phyloP scores from a whole-genome alignment of 2,888 invertebrate species.

The Merodon equestris region DNA sequence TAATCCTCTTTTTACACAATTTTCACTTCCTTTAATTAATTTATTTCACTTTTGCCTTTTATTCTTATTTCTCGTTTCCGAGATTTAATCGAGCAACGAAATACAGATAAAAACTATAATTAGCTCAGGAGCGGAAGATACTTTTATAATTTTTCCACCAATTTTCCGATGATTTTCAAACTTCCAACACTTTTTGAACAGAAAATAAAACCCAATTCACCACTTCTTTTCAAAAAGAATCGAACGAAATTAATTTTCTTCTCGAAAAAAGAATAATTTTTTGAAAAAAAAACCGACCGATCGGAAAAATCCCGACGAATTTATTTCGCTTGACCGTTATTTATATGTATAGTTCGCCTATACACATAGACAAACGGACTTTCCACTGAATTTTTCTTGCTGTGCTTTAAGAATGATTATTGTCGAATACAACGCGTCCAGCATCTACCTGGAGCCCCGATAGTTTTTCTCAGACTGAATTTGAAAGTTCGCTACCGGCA shows the following conservation, averaged over 20 bases:
- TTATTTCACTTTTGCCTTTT: slow-evolving; percentile 34
- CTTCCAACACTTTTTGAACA: slow-evolving; percentile 48
- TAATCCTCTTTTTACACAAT: slow-evolving; percentile 26
- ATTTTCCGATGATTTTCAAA: slow-evolving; percentile 42
- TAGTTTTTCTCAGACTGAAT: slow-evolving; percentile 78
- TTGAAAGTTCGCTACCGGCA: slow-evolving; percentile 25
- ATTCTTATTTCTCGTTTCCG: slow-evolving; percentile 49
- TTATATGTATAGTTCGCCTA: slow-evolving; percentile 20
- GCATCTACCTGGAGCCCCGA: slow-evolving; percentile 77
- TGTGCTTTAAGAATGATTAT: slow-evolving; percentile 34
- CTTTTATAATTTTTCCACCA: slow-evolving; percentile 36
- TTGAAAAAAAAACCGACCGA: slow-evolving; percentile 35
- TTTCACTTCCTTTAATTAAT: slow-evolving; percentile 47
- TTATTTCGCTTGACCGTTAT: slow-evolving; percentile 34
- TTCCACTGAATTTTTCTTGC: slow-evolving; percentile 20
- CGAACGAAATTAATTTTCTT: slow-evolving; percentile 3
- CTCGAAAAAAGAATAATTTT: slow-evolving; percentile 26
- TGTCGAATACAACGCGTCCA: slow-evolving; percentile 73
- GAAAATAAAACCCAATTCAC: no score
- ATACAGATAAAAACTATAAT: slow-evolving; percentile 57
- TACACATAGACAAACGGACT: slow-evolving; percentile 29
- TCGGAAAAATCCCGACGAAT: slow-evolving; percentile 51
- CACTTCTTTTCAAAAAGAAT: no score
- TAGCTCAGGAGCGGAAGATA: slow-evolving; percentile 66
- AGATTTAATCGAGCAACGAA: slow-evolving; percentile 43